Percentiles rank a stretch among this genome's conserved stretches.
Evolutionary conservation across 2,888 invertebrate species (phyloP).

Genomic region (Oxyscelio sp.): DNA sequence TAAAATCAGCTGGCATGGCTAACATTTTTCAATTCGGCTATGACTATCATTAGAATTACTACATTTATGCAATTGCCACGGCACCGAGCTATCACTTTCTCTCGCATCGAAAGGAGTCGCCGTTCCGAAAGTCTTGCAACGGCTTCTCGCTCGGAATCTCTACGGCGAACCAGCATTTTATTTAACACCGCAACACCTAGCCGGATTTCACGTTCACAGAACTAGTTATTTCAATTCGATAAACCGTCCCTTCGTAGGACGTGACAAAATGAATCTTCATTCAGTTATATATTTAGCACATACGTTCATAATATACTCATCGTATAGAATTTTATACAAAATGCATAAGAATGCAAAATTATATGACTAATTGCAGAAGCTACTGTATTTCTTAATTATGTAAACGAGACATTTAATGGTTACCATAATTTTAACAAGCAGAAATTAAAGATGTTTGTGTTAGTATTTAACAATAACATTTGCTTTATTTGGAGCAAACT

Average conservation of each 20-base stretch:
- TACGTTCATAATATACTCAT: too few relatives aligned
- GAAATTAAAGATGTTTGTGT: too few relatives aligned
- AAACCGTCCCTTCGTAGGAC: not conserved
- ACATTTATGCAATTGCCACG: conserved; percentile 70
- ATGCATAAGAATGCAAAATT: too few relatives aligned
- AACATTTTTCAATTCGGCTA: conserved; percentile 54
- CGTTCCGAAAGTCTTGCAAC: conserved; percentile 65
- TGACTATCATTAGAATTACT: conserved; percentile 67
- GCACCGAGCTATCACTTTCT: conserved; percentile 70
- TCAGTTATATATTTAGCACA: too few relatives aligned
- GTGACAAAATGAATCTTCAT: too few relatives aligned
- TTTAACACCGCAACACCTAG: conserved; percentile 12
- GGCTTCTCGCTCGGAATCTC: conserved; percentile 61
- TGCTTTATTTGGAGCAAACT: too few relatives aligned
- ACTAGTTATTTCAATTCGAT: not conserved
- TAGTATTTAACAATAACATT: too few relatives aligned
- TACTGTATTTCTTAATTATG: too few relatives aligned
- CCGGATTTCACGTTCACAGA: not conserved
- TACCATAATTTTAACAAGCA: too few relatives aligned
- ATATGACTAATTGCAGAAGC: too few relatives aligned
- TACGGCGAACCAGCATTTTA: conserved; percentile 23
- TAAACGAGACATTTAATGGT: too few relatives aligned
- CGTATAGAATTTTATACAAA: too few relatives aligned
- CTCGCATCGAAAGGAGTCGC: conserved; percentile 66
- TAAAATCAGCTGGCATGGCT: conserved; percentile 33